A percentile compares a stretch with the other conserved stretches of the same genome.
Evolutionary conservation across 2,113 vertebrate genomes (phyloP).

Genomic region (Ascaphus truei): DNA sequence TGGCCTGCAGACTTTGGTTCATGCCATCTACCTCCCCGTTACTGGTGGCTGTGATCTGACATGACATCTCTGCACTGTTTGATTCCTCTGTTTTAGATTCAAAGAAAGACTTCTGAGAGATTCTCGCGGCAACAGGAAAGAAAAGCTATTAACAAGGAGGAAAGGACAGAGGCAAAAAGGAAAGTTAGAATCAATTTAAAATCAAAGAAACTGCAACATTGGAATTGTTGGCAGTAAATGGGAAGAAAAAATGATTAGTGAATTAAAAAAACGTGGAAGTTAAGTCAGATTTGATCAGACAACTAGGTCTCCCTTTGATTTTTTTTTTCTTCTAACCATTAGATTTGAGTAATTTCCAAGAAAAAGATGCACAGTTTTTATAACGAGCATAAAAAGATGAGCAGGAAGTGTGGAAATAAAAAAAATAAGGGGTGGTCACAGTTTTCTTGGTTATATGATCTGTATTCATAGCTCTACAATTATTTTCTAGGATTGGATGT

Average conservation of each 20-base stretch:
- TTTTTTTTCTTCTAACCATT: not conserved
- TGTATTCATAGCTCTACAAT: too few relatives aligned
- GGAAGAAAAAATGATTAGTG: conserved; percentile 61
- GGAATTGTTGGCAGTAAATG: conserved; percentile 60
- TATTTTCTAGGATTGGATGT: too few relatives aligned
- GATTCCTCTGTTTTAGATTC: conserved; percentile 89
- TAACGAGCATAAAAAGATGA: too few relatives aligned
- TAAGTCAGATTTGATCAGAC: conserved; percentile 40
- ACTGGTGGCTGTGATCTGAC: conserved; percentile 83
- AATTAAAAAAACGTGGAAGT: conserved; percentile 47
- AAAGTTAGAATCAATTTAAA: conserved; percentile 74
- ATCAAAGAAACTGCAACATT: conserved; percentile 61
- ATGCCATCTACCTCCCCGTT: conserved; percentile 81
- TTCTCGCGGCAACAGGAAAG: conserved; percentile 85
- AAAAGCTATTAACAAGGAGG: conserved; percentile 76
- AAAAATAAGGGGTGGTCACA: too few relatives aligned
- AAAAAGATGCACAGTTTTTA: too few relatives aligned
- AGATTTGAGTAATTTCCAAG: too few relatives aligned
- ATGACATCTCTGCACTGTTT: conserved; percentile 89
- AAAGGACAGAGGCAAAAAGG: conserved; percentile 69
- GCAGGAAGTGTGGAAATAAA: too few relatives aligned
- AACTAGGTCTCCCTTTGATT: conserved; percentile 24
- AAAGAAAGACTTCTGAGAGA: conserved; percentile 88
- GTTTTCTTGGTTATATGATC: too few relatives aligned
- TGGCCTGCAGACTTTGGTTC: conserved; percentile 78